Conservation (phyloP, 2,888 invertebrate genomes). For the Tachina grossa region DNA sequence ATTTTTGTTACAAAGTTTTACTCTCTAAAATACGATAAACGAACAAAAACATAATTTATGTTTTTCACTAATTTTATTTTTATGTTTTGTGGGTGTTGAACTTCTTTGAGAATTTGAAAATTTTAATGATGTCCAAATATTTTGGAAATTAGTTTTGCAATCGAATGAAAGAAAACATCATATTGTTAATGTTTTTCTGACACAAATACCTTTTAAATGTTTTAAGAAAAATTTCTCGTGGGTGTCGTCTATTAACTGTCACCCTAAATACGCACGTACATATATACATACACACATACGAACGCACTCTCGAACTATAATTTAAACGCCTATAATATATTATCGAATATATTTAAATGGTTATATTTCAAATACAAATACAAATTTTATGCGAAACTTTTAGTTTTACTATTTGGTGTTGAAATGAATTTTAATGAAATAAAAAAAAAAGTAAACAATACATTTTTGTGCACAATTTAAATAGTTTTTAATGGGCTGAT, state of each 20-base stretch:
- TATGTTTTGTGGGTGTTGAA: background rate
- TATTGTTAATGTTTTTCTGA: background rate
- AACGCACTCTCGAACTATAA: no score
- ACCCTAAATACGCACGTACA: background rate
- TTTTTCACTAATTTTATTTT: no score
- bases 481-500: conserved; percentile 14
- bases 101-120: background rate
- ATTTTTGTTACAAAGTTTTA: no score
- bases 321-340: no score
- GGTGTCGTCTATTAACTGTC: background rate
- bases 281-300: no score
- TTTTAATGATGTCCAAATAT: background rate
- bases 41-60: background rate
- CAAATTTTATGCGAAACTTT: background rate
- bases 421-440: background rate
- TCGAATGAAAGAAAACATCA: background rate
- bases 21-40: background rate
- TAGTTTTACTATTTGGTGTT: background rate
- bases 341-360: background rate
- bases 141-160: background rate
- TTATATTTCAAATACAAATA: background rate
- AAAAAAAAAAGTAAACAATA: background rate
- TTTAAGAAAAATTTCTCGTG: background rate
- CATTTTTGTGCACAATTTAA: background rate
- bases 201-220: background rate